These are phyloP conservation scores for Cyphomyrus discorhynchus DNA, from an alignment of 2,113 vertebrate genomes.

Conservation along the genomic window DNA sequence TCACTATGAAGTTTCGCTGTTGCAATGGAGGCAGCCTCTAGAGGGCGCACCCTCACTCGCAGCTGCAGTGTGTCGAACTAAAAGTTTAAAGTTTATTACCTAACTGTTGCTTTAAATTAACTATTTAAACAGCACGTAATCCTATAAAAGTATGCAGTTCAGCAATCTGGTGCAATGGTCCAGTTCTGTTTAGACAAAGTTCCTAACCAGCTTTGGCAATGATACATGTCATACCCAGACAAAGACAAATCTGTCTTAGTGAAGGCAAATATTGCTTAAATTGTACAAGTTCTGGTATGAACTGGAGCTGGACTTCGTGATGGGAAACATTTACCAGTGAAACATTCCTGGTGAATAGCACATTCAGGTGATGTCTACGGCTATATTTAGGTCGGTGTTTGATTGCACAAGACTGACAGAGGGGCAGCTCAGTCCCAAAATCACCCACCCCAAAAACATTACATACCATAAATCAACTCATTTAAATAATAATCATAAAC, in stretches of 20 bases:
- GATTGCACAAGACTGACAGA: slow-evolving; percentile 16
- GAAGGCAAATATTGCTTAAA: neutral
- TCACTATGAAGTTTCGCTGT: neutral
- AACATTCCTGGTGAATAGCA: neutral
- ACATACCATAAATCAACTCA: neutral
- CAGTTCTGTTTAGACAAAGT: neutral
- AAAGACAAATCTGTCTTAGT: neutral
- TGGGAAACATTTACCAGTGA: neutral
- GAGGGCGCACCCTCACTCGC: neutral
- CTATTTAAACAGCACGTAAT: neutral
- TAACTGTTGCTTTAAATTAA: neutral
- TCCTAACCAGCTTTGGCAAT: slow-evolving; percentile 7
- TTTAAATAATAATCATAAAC: neutral
- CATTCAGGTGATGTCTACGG: neutral
- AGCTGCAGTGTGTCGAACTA: neutral
- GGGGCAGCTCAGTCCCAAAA: neutral
- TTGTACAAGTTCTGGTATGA: neutral
- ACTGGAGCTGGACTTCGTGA: neutral
- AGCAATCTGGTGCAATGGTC: neutral
- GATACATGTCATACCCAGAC: neutral
- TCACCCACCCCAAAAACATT: neutral
- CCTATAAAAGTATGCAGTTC: neutral
- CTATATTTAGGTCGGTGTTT: neutral
- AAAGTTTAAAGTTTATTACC: neutral
- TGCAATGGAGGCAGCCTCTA: neutral